phyloP scores from a whole-genome alignment of 2,797 vertebrate genomes.

The Brachyalestes nurse region DNA sequence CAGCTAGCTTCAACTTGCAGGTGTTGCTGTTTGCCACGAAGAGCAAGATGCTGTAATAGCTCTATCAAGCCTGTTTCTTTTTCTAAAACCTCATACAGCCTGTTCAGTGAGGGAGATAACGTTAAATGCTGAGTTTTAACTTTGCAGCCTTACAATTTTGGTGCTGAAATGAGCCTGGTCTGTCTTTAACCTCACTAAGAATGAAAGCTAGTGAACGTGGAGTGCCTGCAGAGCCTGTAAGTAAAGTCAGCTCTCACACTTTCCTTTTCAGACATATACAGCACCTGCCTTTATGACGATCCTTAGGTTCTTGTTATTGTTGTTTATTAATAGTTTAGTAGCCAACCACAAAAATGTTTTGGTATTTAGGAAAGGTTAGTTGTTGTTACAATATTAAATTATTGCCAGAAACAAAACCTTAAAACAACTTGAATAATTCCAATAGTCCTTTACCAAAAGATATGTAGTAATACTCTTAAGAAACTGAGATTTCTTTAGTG shows the following conservation, averaged over 20 bases:
- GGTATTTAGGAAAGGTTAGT: too few species aligned
- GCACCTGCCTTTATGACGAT: background rate
- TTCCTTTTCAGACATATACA: constrained; percentile 7
- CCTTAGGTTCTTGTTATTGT: background rate
- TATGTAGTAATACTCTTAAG: too few species aligned
- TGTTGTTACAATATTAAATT: too few species aligned
- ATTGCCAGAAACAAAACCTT: too few species aligned
- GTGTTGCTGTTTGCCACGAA: constrained; percentile 59
- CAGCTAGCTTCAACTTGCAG: constrained; percentile 69
- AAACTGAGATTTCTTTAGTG: too few species aligned
- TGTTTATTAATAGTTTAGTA: background rate
- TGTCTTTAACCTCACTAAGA: constrained; percentile 10
- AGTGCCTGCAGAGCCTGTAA: constrained; percentile 34
- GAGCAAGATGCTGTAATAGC: constrained; percentile 46
- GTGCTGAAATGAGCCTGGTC: constrained; percentile 13
- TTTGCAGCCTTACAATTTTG: background rate
- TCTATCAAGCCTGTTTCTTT: background rate
- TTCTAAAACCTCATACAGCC: background rate
- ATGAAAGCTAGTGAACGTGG: constrained; percentile 17
- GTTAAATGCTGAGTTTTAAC: background rate
- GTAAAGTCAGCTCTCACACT: constrained; percentile 26
- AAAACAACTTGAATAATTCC: too few species aligned
- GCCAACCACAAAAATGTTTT: too few species aligned
- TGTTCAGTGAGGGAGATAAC: background rate
- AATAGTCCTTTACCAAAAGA: too few species aligned